Evolutionary conservation across 92 coral and sea anemone genomes (phyloP), one percentile per base, ranked within the genome.

Genomic region (Nematostella vectensis): DNA sequence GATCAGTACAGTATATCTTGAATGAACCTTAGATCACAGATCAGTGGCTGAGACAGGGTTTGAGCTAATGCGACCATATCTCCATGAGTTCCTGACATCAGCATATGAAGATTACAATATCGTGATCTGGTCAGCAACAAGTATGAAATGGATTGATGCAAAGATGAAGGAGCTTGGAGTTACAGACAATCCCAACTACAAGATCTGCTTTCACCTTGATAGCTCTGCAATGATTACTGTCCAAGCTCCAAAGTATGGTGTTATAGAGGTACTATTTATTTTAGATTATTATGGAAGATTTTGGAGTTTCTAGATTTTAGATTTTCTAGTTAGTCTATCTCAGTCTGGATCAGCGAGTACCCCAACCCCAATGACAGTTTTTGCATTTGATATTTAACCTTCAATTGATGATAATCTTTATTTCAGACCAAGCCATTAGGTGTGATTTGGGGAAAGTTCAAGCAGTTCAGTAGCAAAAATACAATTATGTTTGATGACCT

Each of bases 161-260:
- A 91, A 91, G 61, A 91, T 91, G 98, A 86, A 91, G 83, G 98
- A 91, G 58, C 77, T 91, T 8, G 87, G 85, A 27, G 77, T 91
- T 36, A 57, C 87, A 16, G 74, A 70, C 53, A 81, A 91, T 58
- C 84, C 95, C 26, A 75, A 85, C 50, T 91, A 85, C 76, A 91
- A 91, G 54, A 81, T 91, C 19, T 49, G 80, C 50, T 78, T 86
- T 21, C 57, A 76, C 26, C 24, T 91, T 47, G 98, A 91, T 67
- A 86, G 95, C n/a, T 75, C 88, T 16, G 98, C 98, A 0, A 91
- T 91, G 98, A 86, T 91, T 63, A 91, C 98, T 3, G 95, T 91
- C 3, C 70, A 74, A 37, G 82, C 94, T n/a, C 83, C 98, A 3
- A 86, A 81, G 50, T 91, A 91, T 63, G 95, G 98, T 11, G 88